A percentile compares a stretch with the other conserved stretches of the same genome.
These are phyloP conservation scores for Nycticebus coucang DNA, from an alignment of 2,113 vertebrate genomes.

Conservation along the genomic window DNA sequence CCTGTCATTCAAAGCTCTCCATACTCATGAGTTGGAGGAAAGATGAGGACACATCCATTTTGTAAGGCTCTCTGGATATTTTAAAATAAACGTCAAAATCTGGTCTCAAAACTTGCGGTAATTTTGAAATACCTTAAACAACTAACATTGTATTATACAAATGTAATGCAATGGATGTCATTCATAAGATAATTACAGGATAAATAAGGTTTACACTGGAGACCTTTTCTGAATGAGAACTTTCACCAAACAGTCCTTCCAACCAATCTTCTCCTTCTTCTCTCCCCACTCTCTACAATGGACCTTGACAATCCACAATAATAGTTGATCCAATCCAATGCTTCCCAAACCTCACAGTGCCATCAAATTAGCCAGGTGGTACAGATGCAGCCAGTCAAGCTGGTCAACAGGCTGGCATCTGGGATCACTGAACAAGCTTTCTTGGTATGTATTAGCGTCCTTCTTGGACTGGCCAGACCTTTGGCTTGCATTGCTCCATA, in stretches of 20 bases:
- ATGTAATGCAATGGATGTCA: not conserved
- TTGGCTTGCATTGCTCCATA: constrained; percentile 43
- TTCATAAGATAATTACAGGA: constrained; percentile 18
- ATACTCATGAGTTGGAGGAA: constrained; percentile 1
- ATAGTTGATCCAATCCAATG: not conserved
- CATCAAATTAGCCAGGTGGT: not conserved
- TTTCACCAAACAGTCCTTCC: not conserved
- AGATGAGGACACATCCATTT: not conserved
- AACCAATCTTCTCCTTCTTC: not conserved
- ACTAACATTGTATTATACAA: constrained; percentile 31
- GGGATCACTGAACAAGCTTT: not conserved
- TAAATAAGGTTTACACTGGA: constrained; percentile 42
- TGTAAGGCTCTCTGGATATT: constrained; percentile 5
- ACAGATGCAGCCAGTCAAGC: not conserved
- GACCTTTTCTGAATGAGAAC: constrained; percentile 5
- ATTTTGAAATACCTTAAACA: constrained; percentile 55
- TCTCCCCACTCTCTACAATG: not conserved
- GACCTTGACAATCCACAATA: not conserved
- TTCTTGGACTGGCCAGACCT: not conserved
- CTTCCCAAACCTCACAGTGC: constrained; percentile 12
- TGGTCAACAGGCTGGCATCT: constrained; percentile 21
- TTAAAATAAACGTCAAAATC: constrained; percentile 17
- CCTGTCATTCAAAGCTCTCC: constrained; percentile 29
- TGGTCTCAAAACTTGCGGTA: not conserved
- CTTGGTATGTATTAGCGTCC: constrained; percentile 11